A percentile compares a stretch with the other conserved stretches of the same genome.
These are phyloP conservation scores for Tauraco hartlaubi DNA, from an alignment of 2,797 vertebrate species.

Conservation along the genomic window DNA sequence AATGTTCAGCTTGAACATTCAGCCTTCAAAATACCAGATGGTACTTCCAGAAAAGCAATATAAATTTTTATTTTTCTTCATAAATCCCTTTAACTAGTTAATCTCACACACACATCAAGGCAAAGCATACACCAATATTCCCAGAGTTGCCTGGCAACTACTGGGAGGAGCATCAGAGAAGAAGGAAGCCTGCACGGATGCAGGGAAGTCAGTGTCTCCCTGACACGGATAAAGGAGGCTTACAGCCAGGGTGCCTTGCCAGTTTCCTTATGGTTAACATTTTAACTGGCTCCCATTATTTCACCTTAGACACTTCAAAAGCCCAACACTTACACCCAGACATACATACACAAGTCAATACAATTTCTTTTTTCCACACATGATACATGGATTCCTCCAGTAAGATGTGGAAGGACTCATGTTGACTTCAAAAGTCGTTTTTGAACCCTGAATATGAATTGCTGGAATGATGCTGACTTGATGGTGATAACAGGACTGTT, in stretches of 20 bases:
- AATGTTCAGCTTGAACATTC: constrained; percentile 33
- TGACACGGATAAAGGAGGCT: constrained; percentile 62
- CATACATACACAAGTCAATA: not conserved
- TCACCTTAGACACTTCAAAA: not conserved
- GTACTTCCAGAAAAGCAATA: constrained; percentile 59
- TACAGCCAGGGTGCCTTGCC: constrained; percentile 17
- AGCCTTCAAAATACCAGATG: constrained; percentile 64
- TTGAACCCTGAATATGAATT: not conserved
- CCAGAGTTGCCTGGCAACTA: constrained; percentile 84
- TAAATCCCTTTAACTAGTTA: constrained; percentile 80
- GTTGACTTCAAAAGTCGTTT: not conserved
- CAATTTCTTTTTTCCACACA: not conserved
- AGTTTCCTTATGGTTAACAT: not conserved
- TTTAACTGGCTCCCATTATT: not conserved
- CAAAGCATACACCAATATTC: constrained; percentile 69
- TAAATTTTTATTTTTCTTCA: constrained; percentile 45
- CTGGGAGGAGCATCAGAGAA: constrained; percentile 75
- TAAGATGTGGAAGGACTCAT: not conserved
- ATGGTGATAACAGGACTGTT: not conserved
- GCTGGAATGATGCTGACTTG: not conserved
- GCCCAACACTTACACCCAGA: constrained; percentile 10
- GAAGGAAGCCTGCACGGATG: constrained; percentile 70
- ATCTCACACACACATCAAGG: constrained; percentile 63
- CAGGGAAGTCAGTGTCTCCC: constrained; percentile 57
- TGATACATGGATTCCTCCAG: not conserved